Percentiles rank a stretch among this genome's conserved stretches.
Evolutionary conservation across 2,797 vertebrate genomes (phyloP).

Genomic region (Hybognathus amarus): DNA sequence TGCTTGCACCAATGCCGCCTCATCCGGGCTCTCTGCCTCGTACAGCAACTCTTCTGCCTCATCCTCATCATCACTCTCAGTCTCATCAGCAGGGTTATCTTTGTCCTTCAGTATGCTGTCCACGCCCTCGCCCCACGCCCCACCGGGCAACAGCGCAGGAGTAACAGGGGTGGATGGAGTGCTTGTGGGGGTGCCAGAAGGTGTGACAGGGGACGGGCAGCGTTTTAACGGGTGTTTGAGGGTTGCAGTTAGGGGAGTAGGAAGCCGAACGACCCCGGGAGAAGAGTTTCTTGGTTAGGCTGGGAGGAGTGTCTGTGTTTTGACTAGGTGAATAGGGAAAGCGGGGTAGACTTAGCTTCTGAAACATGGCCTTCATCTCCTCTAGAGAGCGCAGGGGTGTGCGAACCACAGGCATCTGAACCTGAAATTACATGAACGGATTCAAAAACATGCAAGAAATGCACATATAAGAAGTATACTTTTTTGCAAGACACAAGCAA

Average conservation of each 20-base stretch:
- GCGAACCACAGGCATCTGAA: constrained; percentile 74
- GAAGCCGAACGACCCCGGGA: constrained; percentile 27
- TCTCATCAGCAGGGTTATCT: constrained; percentile 12
- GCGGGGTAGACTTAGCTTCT: constrained; percentile 81
- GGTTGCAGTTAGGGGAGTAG: constrained; percentile 42
- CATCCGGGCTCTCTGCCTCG: constrained; percentile 94
- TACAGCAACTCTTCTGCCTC: constrained; percentile 76
- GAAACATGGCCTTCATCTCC: constrained; percentile 88
- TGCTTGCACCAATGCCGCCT: constrained; percentile 92
- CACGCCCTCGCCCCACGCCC: not conserved
- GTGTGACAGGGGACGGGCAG: not conserved
- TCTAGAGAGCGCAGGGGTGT: constrained; percentile 84
- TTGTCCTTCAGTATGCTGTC: not conserved
- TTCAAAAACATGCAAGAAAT: constrained; percentile 23
- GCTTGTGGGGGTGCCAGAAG: constrained; percentile 33
- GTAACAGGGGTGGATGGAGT: constrained; percentile 40
- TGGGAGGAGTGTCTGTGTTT: constrained; percentile 61
- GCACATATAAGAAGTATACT: not conserved
- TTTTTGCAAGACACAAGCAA: not conserved
- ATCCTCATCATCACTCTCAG: constrained; percentile 15
- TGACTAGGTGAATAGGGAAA: constrained; percentile 68
- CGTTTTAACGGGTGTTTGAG: not conserved
- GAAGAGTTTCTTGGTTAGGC: constrained; percentile 69
- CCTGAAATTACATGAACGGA: constrained; percentile 66
- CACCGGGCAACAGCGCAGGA: not conserved